Evolutionary conservation across 2,797 vertebrate genomes (phyloP).

Genomic region (Muscicapa comitata): DNA sequence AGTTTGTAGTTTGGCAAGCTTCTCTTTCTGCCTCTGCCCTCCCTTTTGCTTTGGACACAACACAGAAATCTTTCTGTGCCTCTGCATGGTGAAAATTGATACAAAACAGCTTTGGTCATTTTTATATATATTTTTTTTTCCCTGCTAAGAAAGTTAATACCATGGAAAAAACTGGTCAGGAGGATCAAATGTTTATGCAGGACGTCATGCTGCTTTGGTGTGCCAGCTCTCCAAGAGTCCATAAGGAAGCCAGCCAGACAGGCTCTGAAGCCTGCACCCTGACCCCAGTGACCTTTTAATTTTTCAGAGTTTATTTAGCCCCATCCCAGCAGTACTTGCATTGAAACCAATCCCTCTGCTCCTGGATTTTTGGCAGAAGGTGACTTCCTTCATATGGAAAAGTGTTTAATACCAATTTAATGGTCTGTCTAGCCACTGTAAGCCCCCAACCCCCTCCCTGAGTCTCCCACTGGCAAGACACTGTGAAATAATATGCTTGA

Average conservation of each 20-base stretch:
- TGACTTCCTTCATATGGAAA: constrained; percentile 78
- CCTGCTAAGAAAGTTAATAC: constrained; percentile 70
- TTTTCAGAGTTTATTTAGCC: constrained; percentile 74
- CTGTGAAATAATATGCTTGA: constrained; percentile 62
- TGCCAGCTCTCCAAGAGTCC: constrained; percentile 73
- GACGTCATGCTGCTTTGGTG: constrained; percentile 59
- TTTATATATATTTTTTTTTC: constrained; percentile 36
- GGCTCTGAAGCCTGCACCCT: constrained; percentile 71
- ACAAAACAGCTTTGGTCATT: constrained; percentile 72
- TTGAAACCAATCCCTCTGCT: constrained; percentile 72
- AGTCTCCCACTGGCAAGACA: constrained; percentile 50
- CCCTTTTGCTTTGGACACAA: constrained; percentile 13
- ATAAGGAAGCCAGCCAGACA: constrained; percentile 81
- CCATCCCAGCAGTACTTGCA: constrained; percentile 59
- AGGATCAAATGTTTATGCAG: constrained; percentile 76
- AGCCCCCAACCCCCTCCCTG: constrained; percentile 17
- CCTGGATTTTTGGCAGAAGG: constrained; percentile 71
- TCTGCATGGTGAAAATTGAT: constrained; percentile 61
- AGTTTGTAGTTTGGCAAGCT: constrained; percentile 30
- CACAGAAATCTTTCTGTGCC: constrained; percentile 64
- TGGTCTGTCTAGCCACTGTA: constrained; percentile 76
- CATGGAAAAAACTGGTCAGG: constrained; percentile 73
- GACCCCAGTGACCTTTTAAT: constrained; percentile 75
- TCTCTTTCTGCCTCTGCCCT: neutral
- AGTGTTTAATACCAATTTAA: constrained; percentile 80